Conservation (phyloP, 2,888 invertebrate genomes). For the Perithous albicinctus region DNA sequence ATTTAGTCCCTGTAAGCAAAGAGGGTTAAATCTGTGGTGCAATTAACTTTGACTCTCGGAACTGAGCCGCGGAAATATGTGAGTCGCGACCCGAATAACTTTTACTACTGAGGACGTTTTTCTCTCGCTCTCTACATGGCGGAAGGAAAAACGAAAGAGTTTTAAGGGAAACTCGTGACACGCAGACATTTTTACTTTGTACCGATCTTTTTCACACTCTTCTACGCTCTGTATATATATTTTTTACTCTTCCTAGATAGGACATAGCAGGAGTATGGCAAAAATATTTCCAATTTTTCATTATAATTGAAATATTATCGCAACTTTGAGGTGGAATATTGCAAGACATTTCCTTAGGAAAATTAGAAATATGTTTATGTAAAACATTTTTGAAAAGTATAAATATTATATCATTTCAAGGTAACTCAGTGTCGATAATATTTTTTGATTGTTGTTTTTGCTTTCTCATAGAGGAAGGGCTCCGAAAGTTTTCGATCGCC, state of each 20-base stretch:
- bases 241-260: background rate
- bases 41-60: constrained; percentile 53
- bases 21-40: constrained; percentile 20
- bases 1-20: background rate
- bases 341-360: too few relatives aligned
- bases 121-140: background rate
- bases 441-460: too few relatives aligned
- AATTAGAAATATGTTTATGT: too few relatives aligned
- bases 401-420: too few relatives aligned
- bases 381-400: too few relatives aligned
- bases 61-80: constrained; percentile 27
- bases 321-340: too few relatives aligned
- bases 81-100: constrained; percentile 37
- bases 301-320: too few relatives aligned
- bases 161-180: background rate
- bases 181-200: constrained; percentile 1
- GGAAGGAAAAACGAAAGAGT: constrained; percentile 9
- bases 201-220: background rate
- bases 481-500: too few relatives aligned
- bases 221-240: background rate
- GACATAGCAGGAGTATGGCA: background rate
- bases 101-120: background rate
- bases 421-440: too few relatives aligned
- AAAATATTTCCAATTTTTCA: background rate
- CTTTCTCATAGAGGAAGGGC: too few relatives aligned